These are phyloP conservation scores for Stegodyphus dumicola DNA, from an alignment of 1,140 invertebrate species.

Conservation along the genomic window DNA sequence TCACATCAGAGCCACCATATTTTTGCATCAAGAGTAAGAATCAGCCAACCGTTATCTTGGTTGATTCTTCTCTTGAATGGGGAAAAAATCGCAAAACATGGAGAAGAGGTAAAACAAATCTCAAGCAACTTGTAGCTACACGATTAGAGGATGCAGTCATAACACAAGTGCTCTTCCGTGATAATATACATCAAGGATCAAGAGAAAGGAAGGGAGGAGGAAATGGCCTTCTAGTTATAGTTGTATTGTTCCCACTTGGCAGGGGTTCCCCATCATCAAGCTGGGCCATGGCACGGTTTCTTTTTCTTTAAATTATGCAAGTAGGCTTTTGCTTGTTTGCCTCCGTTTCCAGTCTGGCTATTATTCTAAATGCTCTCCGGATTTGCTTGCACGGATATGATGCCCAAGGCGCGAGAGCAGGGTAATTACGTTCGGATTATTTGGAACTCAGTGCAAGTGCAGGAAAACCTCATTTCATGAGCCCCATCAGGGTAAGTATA, in stretches of 20 bases:
- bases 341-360: constrained; percentile 29
- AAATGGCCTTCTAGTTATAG: neutral
- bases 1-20: neutral
- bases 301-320: constrained; percentile 50
- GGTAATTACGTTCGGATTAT: constrained; percentile 53
- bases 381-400: constrained; percentile 31
- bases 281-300: neutral
- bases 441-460: neutral
- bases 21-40: neutral
- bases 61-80: neutral
- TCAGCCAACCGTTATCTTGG: neutral
- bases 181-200: neutral
- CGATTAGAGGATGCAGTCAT: too few species aligned
- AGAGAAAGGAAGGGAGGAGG: neutral
- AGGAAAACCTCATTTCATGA: constrained; percentile 28
- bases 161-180: too few species aligned
- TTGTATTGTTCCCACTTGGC: neutral
- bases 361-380: constrained; percentile 44
- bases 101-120: neutral
- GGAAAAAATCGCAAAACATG: neutral
- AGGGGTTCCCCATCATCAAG: too few species aligned
- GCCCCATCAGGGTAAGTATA: neutral
- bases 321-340: constrained; percentile 33
- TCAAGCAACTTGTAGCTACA: neutral
- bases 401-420: neutral